Base-by-base conservation (phyloP, 2,888 invertebrate genomes). In the Panopea generosa region DNA sequence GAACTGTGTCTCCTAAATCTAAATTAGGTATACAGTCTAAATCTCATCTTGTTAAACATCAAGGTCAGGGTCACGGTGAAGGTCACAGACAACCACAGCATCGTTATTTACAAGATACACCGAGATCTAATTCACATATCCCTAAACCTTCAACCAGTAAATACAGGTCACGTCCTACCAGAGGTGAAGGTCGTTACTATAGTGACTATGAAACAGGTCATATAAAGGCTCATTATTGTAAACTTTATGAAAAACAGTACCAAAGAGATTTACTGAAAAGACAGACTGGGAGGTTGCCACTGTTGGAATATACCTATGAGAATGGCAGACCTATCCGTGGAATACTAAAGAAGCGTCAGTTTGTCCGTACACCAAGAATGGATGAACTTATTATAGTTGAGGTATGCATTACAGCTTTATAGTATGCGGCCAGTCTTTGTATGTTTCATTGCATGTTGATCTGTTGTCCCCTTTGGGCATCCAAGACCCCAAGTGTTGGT, bases 301-400 rank as follows among this genome's bases (percentile, higher is more conserved):
- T 81, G 22, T 67, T 73, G 56, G 77, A 77, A 68, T 81, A 72
- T 55, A 73, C 71, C 9, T 81, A 81, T 40, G 57, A 63, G 11
- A 47, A 74, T 26, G 71, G 71, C 14, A 63, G 60, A 53, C 77
- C 81, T 16, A 50, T 81, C 1, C 26, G 81, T 40, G 74, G 81
- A 65, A 81, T 81, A 40, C 61, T 81, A 61, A 81, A 81, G 49
- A 74, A 77, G 50, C 74, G 77, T 9, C 67, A 67, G 55, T 81
- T 56, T 75, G 62, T 74, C 4, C 67, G 74, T n/a, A 59, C 59
- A 6, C 73, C 77, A 1, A 73, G 74, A 53, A 68, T 77, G 63
- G 81, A 77, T 71, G 74, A 74, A 62, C 59, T 73, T n/a, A 56
- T 77, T 22, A 47, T 73, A 16, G 73, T 73, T 22, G 77, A 77